Evolutionary conservation across 2,797 vertebrate genomes (phyloP).

Genomic region (Crenuchus spilurus): DNA sequence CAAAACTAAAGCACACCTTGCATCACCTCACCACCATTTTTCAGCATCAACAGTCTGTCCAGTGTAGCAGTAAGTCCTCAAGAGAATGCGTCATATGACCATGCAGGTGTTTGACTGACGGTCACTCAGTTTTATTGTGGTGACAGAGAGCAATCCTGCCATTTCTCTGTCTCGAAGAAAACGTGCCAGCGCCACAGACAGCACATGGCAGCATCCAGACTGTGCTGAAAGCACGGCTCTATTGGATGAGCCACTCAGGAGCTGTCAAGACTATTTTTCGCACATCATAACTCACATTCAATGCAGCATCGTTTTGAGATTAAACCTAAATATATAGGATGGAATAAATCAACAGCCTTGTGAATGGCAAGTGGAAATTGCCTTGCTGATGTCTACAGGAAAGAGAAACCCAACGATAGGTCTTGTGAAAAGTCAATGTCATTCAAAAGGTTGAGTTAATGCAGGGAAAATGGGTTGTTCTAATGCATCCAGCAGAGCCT

Average conservation of each 20-base stretch:
- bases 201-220: conserved; percentile 1
- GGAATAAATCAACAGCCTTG: neutral
- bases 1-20: neutral
- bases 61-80: neutral
- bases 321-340: conserved; percentile 5
- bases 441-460: conserved; percentile 3
- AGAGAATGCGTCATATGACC: neutral
- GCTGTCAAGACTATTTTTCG: conserved; percentile 7
- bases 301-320: neutral
- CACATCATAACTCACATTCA: conserved; percentile 19
- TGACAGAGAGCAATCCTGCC: neutral
- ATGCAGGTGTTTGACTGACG: neutral
- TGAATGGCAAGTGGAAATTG: neutral
- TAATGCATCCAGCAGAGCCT: conserved; percentile 2
- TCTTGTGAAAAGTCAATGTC: neutral
- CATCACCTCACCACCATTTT: neutral
- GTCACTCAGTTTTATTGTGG: neutral
- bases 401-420: neutral
- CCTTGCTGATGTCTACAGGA: neutral
- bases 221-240: neutral
- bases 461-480: neutral
- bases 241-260: neutral
- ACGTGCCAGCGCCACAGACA: neutral
- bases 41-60: neutral
- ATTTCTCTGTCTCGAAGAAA: neutral